Evolutionary conservation across 1,140 invertebrate genomes (phyloP).

Genomic region (Danaus melanippus): DNA sequence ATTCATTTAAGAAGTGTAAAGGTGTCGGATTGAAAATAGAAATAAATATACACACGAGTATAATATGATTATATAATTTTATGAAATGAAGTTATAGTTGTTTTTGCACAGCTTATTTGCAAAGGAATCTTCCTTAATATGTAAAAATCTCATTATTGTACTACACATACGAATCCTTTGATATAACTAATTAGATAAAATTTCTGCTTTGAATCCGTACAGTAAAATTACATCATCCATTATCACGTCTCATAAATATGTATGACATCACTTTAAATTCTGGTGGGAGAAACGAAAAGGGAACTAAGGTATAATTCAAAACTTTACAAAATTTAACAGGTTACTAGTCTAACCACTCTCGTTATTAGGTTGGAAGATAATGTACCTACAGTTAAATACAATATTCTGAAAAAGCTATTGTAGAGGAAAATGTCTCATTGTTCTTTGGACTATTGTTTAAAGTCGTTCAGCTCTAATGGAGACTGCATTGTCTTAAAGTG

Average conservation of each 20-base stretch:
- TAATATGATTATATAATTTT: too few species aligned
- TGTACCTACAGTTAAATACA: constrained; percentile 54
- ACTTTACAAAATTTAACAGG: constrained; percentile 38
- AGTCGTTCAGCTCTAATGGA: constrained; percentile 55
- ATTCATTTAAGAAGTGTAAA: too few species aligned
- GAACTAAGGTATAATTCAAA: constrained; percentile 45
- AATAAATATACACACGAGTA: too few species aligned
- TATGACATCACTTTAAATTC: constrained; percentile 43
- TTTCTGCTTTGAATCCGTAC: background rate
- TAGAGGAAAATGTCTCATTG: constrained; percentile 60
- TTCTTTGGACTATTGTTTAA: constrained; percentile 49
- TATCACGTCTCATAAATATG: constrained; percentile 38
- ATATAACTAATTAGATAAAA: background rate
- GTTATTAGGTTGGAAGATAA: constrained; percentile 45
- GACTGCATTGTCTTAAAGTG: constrained; percentile 52
- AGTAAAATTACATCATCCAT: constrained; percentile 7
- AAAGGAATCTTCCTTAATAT: too few species aligned
- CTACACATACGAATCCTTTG: too few species aligned
- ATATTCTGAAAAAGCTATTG: constrained; percentile 65
- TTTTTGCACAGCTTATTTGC: too few species aligned
- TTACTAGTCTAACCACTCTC: constrained; percentile 40
- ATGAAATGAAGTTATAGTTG: too few species aligned
- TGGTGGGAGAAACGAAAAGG: constrained; percentile 26
- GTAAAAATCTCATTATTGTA: too few species aligned
- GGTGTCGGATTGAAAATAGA: too few species aligned